phyloP scores from a whole-genome alignment of 2,113 vertebrate genomes.

The Cryptotis parvus region DNA sequence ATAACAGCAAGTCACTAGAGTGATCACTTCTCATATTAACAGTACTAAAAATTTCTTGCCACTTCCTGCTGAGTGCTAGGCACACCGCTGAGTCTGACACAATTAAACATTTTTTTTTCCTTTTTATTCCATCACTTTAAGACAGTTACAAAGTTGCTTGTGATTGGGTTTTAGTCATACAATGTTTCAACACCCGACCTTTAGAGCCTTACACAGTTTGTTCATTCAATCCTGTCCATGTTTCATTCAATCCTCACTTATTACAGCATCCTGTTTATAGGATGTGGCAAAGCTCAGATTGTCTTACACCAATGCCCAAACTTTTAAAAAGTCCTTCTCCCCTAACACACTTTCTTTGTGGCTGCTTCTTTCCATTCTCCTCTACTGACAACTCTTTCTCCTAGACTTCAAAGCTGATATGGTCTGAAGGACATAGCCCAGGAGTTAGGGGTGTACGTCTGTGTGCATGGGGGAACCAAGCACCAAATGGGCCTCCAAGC shows the following conservation, averaged over 20 bases:
- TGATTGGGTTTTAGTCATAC: too few species aligned
- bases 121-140: too few species aligned
- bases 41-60: not conserved
- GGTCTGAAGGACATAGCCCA: too few species aligned
- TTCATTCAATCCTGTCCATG: not conserved
- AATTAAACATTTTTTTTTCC: too few species aligned
- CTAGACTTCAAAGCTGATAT: conserved; percentile 17
- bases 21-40: not conserved
- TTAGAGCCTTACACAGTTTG: not conserved
- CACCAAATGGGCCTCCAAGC: too few species aligned
- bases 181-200: too few species aligned
- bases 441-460: too few species aligned
- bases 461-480: too few species aligned
- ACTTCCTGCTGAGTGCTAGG: not conserved
- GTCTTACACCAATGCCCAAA: not conserved
- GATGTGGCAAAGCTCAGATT: not conserved
- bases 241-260: not conserved
- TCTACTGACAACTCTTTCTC: not conserved
- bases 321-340: too few species aligned
- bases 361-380: not conserved
- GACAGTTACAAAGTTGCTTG: too few species aligned
- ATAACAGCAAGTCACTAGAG: not conserved
- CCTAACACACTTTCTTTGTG: not conserved
- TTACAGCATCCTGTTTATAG: not conserved
- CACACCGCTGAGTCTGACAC: not conserved